Evolutionary conservation across 1,140 invertebrate genomes (phyloP), one percentile per base, ranked within the genome.

Genomic region (Caenorhabditis latens): DNA sequence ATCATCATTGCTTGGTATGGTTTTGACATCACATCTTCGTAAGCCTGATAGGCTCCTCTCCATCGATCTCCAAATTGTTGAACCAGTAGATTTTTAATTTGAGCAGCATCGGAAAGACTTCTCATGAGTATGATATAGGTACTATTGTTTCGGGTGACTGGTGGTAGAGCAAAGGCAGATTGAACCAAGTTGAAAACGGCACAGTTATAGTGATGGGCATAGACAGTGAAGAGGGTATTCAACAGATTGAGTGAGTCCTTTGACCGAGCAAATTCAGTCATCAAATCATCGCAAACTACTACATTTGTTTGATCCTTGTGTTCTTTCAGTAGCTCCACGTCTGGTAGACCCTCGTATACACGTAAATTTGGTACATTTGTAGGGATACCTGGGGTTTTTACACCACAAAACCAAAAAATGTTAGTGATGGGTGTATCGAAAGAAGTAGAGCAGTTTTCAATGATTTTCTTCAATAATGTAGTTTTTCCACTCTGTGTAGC

Each of bases 371-470:
- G 24, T 19, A 63, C 24, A 19, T 63, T 21, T 63, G 21, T 6
- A 16, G 61, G 61, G 9, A 63, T 63, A 63, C 61, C 32, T 9
- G 61, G 61, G 4, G 61, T 63, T 1, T 63, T 24, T 6, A 63
- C 61, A 40, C 57, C 57, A 58, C 19, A 58, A 58, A 58, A 58
- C 57, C 57, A 58, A n/a, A 58, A 58, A n/a, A 58, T 63, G 32
- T 63, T 63, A 14, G 24, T 24, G 6, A 63, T 63, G 7, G 61
- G 61, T 11, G 21, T 14, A 11, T 63, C 61, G 19, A 63, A 63
- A 32, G 61, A 32, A 32, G 9, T 11, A 40, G 61, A 32, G 61
- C 32, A 63, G 61, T 63, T 40, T 63, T 63, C 9, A 32, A 32
- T 32, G 32, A 32, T 32, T 32, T 32, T 32, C 32, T 32, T 32